Percentiles rank a stretch among this genome's conserved stretches.
phyloP scores from a whole-genome alignment of 2,113 vertebrate species.

The Rhegmatorhina hoffmannsi region DNA sequence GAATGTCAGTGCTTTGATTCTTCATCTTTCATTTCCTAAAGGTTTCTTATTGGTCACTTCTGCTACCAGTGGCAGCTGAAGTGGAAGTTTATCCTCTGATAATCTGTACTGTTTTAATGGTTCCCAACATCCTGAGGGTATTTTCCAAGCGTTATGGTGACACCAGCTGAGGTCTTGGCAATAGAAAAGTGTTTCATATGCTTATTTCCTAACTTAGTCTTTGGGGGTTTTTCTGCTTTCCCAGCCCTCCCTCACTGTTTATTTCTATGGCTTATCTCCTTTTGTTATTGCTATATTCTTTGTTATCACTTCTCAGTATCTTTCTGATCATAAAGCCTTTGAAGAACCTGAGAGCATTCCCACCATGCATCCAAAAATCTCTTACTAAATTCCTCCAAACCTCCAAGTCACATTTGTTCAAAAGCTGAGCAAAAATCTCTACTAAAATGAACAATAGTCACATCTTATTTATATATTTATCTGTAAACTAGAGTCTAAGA shows the following conservation, averaged over 20 bases:
- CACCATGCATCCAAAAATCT: background rate
- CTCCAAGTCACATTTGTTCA: background rate
- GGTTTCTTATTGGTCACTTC: conserved; percentile 27
- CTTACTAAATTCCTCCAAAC: background rate
- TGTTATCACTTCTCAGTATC: background rate
- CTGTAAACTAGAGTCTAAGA: background rate
- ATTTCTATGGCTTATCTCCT: conserved; percentile 24
- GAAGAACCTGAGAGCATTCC: background rate
- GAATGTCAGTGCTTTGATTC: conserved; percentile 29
- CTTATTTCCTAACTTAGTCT: conserved; percentile 38
- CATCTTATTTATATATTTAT: background rate
- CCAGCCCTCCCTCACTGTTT: background rate
- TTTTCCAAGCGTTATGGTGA: conserved; percentile 48
- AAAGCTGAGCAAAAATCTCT: conserved; percentile 26
- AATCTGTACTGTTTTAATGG: conserved; percentile 41
- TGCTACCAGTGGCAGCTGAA: background rate
- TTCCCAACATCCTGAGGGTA: conserved; percentile 24
- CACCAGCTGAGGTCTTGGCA: conserved; percentile 44
- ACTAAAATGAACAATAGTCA: background rate
- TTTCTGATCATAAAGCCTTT: background rate
- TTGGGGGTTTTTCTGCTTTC: background rate
- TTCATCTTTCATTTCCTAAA: conserved; percentile 17
- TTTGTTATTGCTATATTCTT: background rate
- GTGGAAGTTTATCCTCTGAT: conserved; percentile 54
- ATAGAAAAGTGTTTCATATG: conserved; percentile 12